Conservation (phyloP, 2,113 vertebrate genomes). For the Tychaedon coryphoeus region DNA sequence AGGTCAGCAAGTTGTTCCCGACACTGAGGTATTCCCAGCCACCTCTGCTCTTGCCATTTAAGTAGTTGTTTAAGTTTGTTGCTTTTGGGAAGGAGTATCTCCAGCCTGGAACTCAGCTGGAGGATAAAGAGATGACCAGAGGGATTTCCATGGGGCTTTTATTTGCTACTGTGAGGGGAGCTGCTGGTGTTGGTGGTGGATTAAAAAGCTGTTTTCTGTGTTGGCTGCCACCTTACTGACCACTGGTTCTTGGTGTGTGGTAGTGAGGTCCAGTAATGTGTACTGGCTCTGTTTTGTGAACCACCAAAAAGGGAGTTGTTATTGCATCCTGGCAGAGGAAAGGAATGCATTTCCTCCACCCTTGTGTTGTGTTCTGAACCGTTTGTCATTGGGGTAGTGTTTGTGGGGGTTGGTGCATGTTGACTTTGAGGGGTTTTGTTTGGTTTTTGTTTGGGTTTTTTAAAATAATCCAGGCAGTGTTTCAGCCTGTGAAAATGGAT, state of each 20-base stretch:
- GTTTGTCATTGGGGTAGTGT: not conserved
- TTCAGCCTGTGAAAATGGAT: slow-evolving; percentile 17
- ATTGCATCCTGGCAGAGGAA: not conserved
- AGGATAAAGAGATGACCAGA: not conserved
- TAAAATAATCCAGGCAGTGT: not conserved
- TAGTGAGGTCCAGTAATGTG: not conserved
- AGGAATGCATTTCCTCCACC: not conserved
- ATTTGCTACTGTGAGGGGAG: not conserved
- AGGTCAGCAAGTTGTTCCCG: not conserved
- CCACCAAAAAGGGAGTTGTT: not conserved
- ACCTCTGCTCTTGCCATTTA: not conserved
- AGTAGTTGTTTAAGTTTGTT: not conserved
- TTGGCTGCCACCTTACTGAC: not conserved
- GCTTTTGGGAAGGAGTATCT: not conserved
- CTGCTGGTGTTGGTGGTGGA: not conserved
- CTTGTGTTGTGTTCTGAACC: not conserved
- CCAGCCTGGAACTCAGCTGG: not conserved
- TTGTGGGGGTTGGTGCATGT: not conserved
- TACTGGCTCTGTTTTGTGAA: slow-evolving; percentile 12
- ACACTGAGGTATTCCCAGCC: not conserved
- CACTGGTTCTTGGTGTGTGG: not conserved
- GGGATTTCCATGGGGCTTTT: not conserved
- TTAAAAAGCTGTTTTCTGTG: not conserved
- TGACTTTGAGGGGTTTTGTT: not conserved
- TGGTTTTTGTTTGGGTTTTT: not conserved